These are phyloP conservation scores for Tryphoninae sp. DNA, from an alignment of 2,888 invertebrate species.

Conservation along the genomic window DNA sequence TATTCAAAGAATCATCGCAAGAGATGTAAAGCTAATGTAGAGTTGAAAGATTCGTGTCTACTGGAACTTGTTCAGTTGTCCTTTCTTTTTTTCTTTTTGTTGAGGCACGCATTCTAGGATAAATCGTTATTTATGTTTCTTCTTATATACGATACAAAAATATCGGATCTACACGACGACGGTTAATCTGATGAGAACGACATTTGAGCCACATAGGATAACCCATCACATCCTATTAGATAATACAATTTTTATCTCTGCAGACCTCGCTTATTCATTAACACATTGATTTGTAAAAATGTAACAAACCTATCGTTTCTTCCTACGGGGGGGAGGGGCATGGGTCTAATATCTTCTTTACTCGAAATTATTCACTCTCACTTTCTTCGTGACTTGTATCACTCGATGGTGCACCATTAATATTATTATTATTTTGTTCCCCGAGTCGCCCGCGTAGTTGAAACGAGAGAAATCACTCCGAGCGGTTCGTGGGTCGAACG, in stretches of 20 bases:
- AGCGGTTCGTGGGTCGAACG: slow-evolving; percentile 3
- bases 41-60: slow-evolving; percentile 18
- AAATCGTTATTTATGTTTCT: slow-evolving; percentile 33
- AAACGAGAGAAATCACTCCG: slow-evolving; percentile 8
- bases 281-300: slow-evolving; percentile 62
- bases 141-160: slow-evolving; percentile 58
- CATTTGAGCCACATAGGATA: slow-evolving; percentile 32
- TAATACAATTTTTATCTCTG: slow-evolving; percentile 30
- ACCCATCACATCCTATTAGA: slow-evolving; percentile 19
- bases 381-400: slow-evolving; percentile 11
- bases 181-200: slow-evolving; percentile 39
- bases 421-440: slow-evolving; percentile 19
- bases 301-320: slow-evolving; percentile 66
- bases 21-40: slow-evolving; percentile 49
- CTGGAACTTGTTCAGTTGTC: slow-evolving; percentile 27
- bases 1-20: slow-evolving; percentile 23
- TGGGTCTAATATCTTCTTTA: slow-evolving; percentile 3
- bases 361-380: slow-evolving; percentile 15
- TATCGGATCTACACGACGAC: slow-evolving; percentile 56
- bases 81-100: neutral
- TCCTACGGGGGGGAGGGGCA: slow-evolving; percentile 14
- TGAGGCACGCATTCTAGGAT: slow-evolving; percentile 54
- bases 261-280: slow-evolving; percentile 51
- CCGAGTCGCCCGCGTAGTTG: slow-evolving; percentile 16
- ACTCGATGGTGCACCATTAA: slow-evolving; percentile 2